Evolutionary conservation across 2,888 invertebrate species (phyloP).

Genomic region (Hetaerina titia): DNA sequence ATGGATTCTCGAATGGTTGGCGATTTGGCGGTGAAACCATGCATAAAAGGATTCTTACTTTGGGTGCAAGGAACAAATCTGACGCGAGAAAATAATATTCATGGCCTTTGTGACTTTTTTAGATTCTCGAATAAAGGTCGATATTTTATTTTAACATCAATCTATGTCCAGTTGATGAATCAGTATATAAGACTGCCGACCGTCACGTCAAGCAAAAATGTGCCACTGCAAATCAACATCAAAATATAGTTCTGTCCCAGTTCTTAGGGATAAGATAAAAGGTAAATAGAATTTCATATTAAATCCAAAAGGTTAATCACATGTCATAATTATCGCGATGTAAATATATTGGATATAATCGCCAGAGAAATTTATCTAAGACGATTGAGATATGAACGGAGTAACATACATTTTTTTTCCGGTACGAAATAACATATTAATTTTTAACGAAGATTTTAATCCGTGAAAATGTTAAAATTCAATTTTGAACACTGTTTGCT

Average conservation of each 20-base stretch:
- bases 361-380: too few relatives aligned
- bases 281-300: background rate
- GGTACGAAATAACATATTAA: too few relatives aligned
- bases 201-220: background rate
- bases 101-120: background rate
- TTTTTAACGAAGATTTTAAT: too few relatives aligned
- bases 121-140: background rate
- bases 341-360: too few relatives aligned
- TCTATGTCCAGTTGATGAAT: background rate
- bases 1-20: background rate
- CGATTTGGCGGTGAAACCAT: background rate
- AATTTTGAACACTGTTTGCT: too few relatives aligned
- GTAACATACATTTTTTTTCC: too few relatives aligned
- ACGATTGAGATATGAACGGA: too few relatives aligned
- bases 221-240: background rate
- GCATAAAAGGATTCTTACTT: background rate
- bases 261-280: background rate
- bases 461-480: too few relatives aligned
- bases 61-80: constrained; percentile 14
- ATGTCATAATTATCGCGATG: background rate
- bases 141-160: background rate
- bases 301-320: background rate
- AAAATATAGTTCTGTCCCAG: background rate
- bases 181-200: background rate
- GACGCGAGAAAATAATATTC: background rate